Evolutionary conservation across 2,797 vertebrate species (phyloP).

Genomic region (Menidia menidia): DNA sequence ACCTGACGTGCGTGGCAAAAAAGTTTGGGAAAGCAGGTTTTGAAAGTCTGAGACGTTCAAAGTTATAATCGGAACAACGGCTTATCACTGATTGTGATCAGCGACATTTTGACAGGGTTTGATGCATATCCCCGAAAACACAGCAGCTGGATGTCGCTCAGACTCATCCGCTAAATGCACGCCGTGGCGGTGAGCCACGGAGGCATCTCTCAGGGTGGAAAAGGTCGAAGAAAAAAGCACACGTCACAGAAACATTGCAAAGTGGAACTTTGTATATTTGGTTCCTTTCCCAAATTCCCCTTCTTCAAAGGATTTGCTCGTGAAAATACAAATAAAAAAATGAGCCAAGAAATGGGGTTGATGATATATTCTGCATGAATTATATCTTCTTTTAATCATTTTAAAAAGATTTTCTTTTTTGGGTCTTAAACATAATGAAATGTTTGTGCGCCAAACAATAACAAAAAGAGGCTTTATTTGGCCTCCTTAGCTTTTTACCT

Average conservation of each 20-base stretch:
- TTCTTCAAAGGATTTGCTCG: background rate
- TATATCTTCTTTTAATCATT: too few relatives aligned
- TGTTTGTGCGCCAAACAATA: too few relatives aligned
- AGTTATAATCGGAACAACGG: background rate
- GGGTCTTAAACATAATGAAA: too few relatives aligned
- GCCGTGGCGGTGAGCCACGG: background rate
- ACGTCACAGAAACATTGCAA: background rate
- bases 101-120: constrained; percentile 21
- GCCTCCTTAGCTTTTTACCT: background rate
- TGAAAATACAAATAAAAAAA: background rate
- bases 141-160: constrained; percentile 2
- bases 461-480: too few relatives aligned
- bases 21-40: too few relatives aligned
- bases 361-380: too few relatives aligned
- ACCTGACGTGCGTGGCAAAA: too few relatives aligned
- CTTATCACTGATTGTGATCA: background rate
- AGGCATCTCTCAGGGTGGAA: background rate
- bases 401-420: too few relatives aligned
- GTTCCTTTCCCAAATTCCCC: background rate
- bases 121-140: constrained; percentile 18
- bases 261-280: background rate
- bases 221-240: background rate
- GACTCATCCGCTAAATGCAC: constrained; percentile 18
- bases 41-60: background rate
- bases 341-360: background rate